Evolutionary conservation across 2,113 vertebrate species (phyloP), one percentile per base, ranked within the genome.

Genomic region (Rhineura floridana): DNA sequence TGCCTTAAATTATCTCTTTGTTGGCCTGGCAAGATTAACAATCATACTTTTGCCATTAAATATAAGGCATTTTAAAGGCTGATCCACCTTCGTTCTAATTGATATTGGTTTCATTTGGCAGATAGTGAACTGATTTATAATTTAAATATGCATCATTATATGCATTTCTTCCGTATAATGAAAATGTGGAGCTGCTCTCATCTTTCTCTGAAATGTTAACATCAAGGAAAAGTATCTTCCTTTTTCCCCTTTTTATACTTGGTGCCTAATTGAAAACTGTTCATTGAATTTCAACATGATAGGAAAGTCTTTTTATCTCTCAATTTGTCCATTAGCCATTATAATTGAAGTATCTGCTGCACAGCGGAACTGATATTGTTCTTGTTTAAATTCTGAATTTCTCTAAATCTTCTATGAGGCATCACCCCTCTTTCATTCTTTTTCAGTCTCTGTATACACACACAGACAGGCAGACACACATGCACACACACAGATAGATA

Each of bases 121-220:
- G 96, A 97, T 95, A 97, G 96, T 94, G 94, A 96, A 96, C 97
- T 97, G 97, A 97, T 97, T 97, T 97, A 97, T 97, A 97, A 97
- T 97, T 97, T 97, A 97, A 97, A 97, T 97, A 97, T 96, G 95
- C 94, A 42, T 97, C 95, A 96, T 97, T 97, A 95, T 97, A 93
- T 93, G 96, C 95, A 95, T 96, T 96, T 97, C 96, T 96, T 96
- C 95, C 95, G 96, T 94, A 94, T 97, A 97, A 97, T 95, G 96
- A 97, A 96, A 97, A 97, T 96, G 95, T 91, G 6, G 95, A 96
- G 95, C 95, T 95, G 95, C 96, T 97, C 97, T 97, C 97, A 97
- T 97, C 97, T 97, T 95, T 93, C 95, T 95, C 92, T 15, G 95
- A 95, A 95, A 95, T 96, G 97, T 96, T 97, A 96, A 97, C 97